These are phyloP conservation scores for Rousettus madagascariensis DNA, from an alignment of 2,797 vertebrate species.

Conservation along the genomic window DNA sequence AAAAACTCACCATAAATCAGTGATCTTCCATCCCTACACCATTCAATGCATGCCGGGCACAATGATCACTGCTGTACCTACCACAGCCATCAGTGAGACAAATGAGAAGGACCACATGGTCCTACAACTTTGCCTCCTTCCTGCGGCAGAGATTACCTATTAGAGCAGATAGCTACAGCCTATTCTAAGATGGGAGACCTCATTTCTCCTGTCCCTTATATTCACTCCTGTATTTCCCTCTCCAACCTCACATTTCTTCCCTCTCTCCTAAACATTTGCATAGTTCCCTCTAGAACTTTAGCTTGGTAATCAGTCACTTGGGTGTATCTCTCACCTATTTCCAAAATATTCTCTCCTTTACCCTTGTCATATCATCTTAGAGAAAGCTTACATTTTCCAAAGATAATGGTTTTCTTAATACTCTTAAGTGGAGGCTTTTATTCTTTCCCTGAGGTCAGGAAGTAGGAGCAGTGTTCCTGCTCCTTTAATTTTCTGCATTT, in stretches of 20 bases:
- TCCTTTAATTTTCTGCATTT: background rate
- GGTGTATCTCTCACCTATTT: background rate
- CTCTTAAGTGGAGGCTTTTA: background rate
- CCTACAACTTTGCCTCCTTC: background rate
- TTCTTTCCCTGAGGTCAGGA: background rate
- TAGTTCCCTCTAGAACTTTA: background rate
- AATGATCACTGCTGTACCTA: background rate
- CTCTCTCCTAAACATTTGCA: background rate
- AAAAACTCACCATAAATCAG: background rate
- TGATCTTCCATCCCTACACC: background rate
- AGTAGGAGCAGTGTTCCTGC: background rate
- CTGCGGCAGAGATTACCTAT: background rate
- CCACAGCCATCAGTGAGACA: accelerated
- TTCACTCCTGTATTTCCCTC: background rate
- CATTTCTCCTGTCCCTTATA: background rate
- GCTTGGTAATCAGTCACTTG: background rate
- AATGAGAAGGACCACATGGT: accelerated
- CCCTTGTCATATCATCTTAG: no score
- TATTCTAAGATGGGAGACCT: background rate
- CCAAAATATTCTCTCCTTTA: background rate
- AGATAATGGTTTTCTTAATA: background rate
- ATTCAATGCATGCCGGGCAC: no score
- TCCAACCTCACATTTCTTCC: background rate
- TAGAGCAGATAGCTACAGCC: background rate
- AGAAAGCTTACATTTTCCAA: background rate